Conservation (phyloP, 2,113 vertebrate genomes). For the Corvus moneduloides region DNA sequence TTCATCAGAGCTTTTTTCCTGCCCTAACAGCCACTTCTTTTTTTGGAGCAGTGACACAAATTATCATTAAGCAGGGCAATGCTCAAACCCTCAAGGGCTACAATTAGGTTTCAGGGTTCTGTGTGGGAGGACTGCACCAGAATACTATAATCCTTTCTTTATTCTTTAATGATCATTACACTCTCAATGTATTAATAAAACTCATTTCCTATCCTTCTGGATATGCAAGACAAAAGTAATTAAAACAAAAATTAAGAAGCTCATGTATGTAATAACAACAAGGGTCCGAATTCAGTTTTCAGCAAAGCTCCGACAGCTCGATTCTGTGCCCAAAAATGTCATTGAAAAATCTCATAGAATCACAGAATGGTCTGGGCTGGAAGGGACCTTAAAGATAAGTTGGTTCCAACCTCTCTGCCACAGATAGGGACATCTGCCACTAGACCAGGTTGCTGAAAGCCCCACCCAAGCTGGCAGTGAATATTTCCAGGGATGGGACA, state of each 20-base stretch:
- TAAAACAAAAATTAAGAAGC: constrained; percentile 51
- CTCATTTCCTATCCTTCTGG: constrained; percentile 44
- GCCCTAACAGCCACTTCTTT: constrained; percentile 46
- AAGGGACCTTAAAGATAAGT: background rate
- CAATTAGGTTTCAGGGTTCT: constrained; percentile 57
- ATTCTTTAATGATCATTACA: constrained; percentile 56
- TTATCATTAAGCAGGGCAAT: constrained; percentile 61
- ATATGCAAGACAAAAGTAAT: constrained; percentile 50
- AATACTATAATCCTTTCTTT: constrained; percentile 47
- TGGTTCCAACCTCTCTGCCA: background rate
- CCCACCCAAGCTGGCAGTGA: background rate
- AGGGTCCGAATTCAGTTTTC: constrained; percentile 3
- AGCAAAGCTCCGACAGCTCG: background rate
- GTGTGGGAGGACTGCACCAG: constrained; percentile 51
- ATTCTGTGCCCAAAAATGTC: background rate
- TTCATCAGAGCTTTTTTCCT: constrained; percentile 43
- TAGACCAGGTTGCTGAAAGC: background rate
- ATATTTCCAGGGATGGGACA: background rate
- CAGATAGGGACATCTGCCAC: background rate
- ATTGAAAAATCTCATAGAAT: background rate
- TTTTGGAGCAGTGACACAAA: constrained; percentile 49
- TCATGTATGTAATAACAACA: background rate
- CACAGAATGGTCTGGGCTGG: background rate
- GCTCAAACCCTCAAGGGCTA: constrained; percentile 50
- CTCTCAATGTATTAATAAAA: constrained; percentile 48